Evolutionary conservation across 2,888 invertebrate species (phyloP).

Genomic region (Diarsia brunnea): DNA sequence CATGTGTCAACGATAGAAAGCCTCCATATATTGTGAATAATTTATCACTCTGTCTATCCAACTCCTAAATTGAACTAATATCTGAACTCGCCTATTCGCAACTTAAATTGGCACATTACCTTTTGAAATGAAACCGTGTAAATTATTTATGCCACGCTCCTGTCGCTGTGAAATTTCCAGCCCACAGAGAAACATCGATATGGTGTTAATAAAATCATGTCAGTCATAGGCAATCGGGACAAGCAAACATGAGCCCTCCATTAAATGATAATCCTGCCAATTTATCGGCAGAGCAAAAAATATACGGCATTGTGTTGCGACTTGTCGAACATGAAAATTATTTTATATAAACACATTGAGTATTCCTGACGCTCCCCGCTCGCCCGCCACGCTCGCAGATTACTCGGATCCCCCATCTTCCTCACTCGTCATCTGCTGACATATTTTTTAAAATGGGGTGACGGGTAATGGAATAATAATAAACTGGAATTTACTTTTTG

Average conservation of each 20-base stretch:
- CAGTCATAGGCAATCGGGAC: slow-evolving; percentile 89
- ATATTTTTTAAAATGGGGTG: slow-evolving; percentile 90
- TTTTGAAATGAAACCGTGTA: slow-evolving; percentile 81
- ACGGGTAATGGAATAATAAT: slow-evolving; percentile 90
- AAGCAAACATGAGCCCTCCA: slow-evolving; percentile 90
- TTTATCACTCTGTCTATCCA: slow-evolving; percentile 82
- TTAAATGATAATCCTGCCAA: slow-evolving; percentile 91
- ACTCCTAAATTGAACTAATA: slow-evolving; percentile 83
- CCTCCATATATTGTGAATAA: slow-evolving; percentile 80
- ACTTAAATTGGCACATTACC: slow-evolving; percentile 83
- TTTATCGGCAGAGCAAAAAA: slow-evolving; percentile 90
- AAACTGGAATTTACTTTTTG: slow-evolving; percentile 91
- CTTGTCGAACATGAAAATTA: slow-evolving; percentile 91
- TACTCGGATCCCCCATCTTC: slow-evolving; percentile 81
- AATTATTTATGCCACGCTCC: slow-evolving; percentile 79
- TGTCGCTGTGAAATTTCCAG: slow-evolving; percentile 78
- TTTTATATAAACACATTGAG: slow-evolving; percentile 91
- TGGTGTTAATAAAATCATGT: slow-evolving; percentile 89
- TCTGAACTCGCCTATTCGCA: slow-evolving; percentile 79
- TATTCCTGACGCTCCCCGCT: slow-evolving; percentile 84
- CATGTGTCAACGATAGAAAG: slow-evolving; percentile 80
- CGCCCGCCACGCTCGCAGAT: slow-evolving; percentile 74
- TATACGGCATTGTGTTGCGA: slow-evolving; percentile 87
- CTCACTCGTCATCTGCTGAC: slow-evolving; percentile 89
- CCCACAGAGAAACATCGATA: slow-evolving; percentile 81